Base-by-base conservation (phyloP, 92 coral and sea anemone species). In the Montipora capitata region DNA sequence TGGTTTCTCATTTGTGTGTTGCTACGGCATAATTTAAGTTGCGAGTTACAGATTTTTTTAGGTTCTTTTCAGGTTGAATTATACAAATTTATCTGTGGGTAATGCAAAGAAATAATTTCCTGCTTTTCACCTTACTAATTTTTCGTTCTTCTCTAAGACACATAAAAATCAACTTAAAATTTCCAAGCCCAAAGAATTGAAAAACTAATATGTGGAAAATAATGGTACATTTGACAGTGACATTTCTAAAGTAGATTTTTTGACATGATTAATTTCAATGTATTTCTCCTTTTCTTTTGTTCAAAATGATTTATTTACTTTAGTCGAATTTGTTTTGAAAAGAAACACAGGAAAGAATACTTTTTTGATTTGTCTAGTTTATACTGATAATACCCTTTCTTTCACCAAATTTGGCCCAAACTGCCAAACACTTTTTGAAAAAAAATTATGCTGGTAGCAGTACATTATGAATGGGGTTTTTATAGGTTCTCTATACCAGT, bases 361-460 rank as follows among this genome's bases (percentile, higher is more conserved):
- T 48, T 6, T 45, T 39, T 72, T 2, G 56, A 13, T n/a, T 6
- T 43, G n/a, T 35, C 44, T 67, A 39, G 45, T 67, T 35, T 12
- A 67, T 10, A 35, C 5, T 8, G 16, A 38, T 3, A 8, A 17
- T 2, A 16, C 20, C 71, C 2, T 40, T 69, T 69, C 4, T 13
- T 64, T 9, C 27, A 11, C 42, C 61, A 45, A 65, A 65, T 45
- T 43, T 27, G 35, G 35, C 0, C 35, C 35, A 1, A 27, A 27
- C 35, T 27, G 35, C 35, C 35, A 27, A 27, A 27, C 35, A 27
- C 35, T 27, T 27, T 27, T 27, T 27, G 35, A 27, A 2, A 27
- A 27, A 27, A 81, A 16, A 49, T 54, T 74, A 17, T 81, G 85
- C 69, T 81, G 85, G 65, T 49, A 39, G 64, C 35, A n/a, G 8